These are phyloP conservation scores for Paramuricea clavata DNA, from an alignment of 92 coral and sea anemone genomes.

Conservation along the genomic window DNA sequence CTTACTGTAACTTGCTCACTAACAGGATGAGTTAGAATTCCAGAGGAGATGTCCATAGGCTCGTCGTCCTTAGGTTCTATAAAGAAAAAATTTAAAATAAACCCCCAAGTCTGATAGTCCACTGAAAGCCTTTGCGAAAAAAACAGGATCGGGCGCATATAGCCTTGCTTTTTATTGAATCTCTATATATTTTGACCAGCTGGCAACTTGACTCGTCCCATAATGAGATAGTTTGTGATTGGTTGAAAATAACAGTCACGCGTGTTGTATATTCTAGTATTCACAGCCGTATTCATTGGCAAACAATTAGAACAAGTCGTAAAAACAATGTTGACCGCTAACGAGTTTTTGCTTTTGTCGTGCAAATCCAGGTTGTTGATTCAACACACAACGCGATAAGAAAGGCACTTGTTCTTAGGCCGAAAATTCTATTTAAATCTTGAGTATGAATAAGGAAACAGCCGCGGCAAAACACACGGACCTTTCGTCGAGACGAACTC, in stretches of 20 bases:
- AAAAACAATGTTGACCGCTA: slow-evolving; percentile 18
- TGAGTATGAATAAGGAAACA: neutral
- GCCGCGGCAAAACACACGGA: no score
- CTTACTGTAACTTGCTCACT: slow-evolving; percentile 48
- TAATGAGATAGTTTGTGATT: neutral
- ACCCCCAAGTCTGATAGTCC: neutral
- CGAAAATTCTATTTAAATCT: neutral
- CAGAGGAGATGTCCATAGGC: neutral
- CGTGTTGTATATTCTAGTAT: neutral
- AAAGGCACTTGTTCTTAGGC: neutral
- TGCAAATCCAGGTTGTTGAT: slow-evolving; percentile 3
- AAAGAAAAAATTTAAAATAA: neutral
- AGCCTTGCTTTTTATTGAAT: neutral
- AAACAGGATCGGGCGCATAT: neutral
- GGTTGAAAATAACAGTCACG: neutral
- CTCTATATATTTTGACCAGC: neutral
- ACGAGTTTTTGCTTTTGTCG: slow-evolving; percentile 8
- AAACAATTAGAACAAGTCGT: neutral
- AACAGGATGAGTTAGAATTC: slow-evolving; percentile 32
- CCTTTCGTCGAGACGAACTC: no score
- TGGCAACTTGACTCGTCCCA: neutral
- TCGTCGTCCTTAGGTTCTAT: slow-evolving; percentile 24
- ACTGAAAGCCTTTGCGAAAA: neutral
- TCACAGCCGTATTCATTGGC: neutral
- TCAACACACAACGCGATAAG: neutral